Evolutionary conservation across 1,140 invertebrate genomes (phyloP), one percentile per base, ranked within the genome.

Genomic region (Polyergus mexicanus): DNA sequence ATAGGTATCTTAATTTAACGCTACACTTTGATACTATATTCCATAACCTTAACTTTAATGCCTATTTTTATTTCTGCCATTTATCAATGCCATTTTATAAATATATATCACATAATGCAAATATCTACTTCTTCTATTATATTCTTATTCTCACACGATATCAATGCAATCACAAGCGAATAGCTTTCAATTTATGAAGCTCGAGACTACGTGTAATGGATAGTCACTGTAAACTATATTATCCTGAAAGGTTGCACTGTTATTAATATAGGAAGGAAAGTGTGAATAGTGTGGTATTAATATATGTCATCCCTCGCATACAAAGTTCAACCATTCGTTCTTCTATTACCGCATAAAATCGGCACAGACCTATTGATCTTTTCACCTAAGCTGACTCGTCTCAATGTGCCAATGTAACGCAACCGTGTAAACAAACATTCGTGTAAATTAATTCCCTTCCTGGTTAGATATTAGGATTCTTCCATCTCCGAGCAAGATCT

Each of bases 181-280:
- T 11, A 32, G 16, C 16, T 51, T n/a, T 3, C 6, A 22, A 74
- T 58, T 22, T 35, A 35, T 10, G 32, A 65, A 44, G 38, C 19
- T 13, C n/a, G 2, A 38, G n/a, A 25, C 44, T 44, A 5, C 22
- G 16, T 3, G 1, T 77, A 11, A 68, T 66, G 41, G 41, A 19
- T 32, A 25, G 13, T 41, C 13, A 25, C 11, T 63, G 11, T 63
- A 28, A 41, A 63, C 41, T 63, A 19, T 41, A 60, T 76, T 5
- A 65, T 65, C 3, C 10, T 65, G 0, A 65, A 65, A 65, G 19
- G 32, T 63, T 54, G 16, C 19, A 65, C 3, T 19, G 25, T 51
- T 71, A 71, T 56, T 74, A 63, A 63, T 56, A 74, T 62, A 5
- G n/a, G n/a, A n/a, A 44, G 5, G 41, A 76, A 76, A 60, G n/a